Conservation (phyloP, 1,140 invertebrate genomes). For the Cryptotermes secundus region DNA sequence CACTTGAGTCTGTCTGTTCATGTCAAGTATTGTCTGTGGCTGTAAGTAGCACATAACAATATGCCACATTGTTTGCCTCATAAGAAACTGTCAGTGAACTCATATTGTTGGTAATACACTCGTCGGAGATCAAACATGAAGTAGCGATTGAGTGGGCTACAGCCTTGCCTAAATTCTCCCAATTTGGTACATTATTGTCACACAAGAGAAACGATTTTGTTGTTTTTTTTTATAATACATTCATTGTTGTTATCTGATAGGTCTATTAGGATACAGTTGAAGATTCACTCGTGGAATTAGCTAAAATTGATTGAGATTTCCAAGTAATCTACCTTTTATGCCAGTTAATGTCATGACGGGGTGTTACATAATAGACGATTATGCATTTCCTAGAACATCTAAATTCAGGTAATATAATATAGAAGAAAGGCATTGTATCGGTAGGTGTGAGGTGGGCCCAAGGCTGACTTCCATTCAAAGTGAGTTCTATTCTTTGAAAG, state of each 20-base stretch:
- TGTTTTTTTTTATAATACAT: not conserved
- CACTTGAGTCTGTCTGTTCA: no score
- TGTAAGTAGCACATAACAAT: not conserved
- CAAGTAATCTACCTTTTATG: constrained; percentile 8
- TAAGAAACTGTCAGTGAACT: not conserved
- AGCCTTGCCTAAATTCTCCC: constrained; percentile 1
- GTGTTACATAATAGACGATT: constrained; percentile 3
- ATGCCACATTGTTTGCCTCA: constrained; percentile 1
- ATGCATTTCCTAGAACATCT: constrained; percentile 19
- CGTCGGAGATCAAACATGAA: not conserved
- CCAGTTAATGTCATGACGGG: not conserved
- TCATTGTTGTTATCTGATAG: constrained; percentile 17
- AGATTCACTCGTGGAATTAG: not conserved
- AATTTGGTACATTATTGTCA: constrained; percentile 17
- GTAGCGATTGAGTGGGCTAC: not conserved
- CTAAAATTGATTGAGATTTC: constrained; percentile 20
- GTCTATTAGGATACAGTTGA: constrained; percentile 19
- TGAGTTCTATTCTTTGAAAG: not conserved
- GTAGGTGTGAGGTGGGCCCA: not conserved
- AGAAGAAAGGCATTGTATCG: not conserved
- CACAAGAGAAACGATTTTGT: constrained; percentile 9
- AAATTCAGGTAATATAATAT: constrained; percentile 16
- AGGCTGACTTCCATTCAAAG: not conserved
- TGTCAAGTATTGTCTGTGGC: not conserved
- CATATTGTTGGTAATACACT: not conserved